Evolutionary conservation across 53 echinoderm and acorn worm species (phyloP).

Genomic region (Antedon mediterranea): DNA sequence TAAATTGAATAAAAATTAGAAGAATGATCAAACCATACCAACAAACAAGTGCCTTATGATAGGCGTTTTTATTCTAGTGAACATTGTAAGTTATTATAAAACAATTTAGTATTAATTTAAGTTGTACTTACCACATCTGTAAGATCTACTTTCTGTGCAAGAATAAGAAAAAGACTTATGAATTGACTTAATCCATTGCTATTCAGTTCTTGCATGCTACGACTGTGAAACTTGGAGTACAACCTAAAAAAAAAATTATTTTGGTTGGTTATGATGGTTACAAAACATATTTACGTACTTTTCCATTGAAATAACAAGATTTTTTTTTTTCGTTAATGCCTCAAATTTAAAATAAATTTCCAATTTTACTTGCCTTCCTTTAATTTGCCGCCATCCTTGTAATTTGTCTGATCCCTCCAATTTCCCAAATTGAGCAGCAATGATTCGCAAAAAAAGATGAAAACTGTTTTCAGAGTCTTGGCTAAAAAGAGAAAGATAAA

Average conservation of each 20-base stretch:
- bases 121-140: conserved; percentile 41
- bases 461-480: conserved; percentile 52
- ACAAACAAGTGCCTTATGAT: no score
- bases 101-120: background rate
- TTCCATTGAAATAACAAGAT: no score
- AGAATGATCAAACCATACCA: no score
- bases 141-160: conserved; percentile 49
- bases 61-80: no score
- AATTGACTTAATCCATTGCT: conserved; percentile 62
- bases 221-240: conserved; percentile 68
- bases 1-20: no score
- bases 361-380: conserved; percentile 41
- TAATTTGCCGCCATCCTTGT: conserved; percentile 70
- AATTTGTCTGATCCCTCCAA: conserved; percentile 30
- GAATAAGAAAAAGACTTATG: conserved; percentile 59
- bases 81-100: no score
- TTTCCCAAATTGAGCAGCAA: conserved; percentile 50
- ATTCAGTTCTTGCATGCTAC: conserved; percentile 64
- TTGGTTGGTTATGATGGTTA: no score
- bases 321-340: no score
- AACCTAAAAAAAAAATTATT: conserved; percentile 15
- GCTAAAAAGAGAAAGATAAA: conserved; percentile 1
- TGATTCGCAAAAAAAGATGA: conserved; percentile 56
- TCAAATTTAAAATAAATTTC: no score
- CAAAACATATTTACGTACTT: no score